These are phyloP conservation scores for Hydrotaea cyrtoneurina DNA, from an alignment of 2,888 invertebrate genomes.

Conservation along the genomic window DNA sequence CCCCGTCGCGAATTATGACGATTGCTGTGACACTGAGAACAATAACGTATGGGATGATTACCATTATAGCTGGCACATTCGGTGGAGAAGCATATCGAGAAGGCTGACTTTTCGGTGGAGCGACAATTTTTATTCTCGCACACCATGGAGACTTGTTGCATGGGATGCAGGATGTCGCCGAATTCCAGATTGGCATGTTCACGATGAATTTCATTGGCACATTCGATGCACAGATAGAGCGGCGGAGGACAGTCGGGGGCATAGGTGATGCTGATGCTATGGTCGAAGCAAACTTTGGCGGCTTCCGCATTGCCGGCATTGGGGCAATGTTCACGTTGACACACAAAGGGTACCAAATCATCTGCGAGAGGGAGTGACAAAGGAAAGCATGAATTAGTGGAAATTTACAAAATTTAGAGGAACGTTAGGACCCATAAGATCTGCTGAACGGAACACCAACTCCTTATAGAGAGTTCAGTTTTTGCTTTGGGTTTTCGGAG, in stretches of 20 bases:
- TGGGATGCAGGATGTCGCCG: conserved; percentile 93
- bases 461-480: no score
- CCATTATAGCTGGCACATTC: conserved; percentile 98
- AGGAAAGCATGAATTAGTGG: no score
- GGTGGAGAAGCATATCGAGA: conserved; percentile 97
- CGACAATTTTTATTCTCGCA: conserved; percentile 99
- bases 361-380: conserved; percentile 80
- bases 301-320: conserved; percentile 93
- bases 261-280: conserved; percentile 93
- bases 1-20: conserved; percentile 93
- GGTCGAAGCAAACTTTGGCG: conserved; percentile 96
- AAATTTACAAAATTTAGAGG: no score
- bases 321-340: conserved; percentile 95
- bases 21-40: conserved; percentile 93
- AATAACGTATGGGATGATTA: conserved; percentile 97
- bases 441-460: no score
- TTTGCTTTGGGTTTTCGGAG: no score
- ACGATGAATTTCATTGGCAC: conserved; percentile 94
- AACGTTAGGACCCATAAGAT: no score
- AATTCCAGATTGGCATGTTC: conserved; percentile 92
- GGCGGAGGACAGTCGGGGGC: conserved; percentile 95
- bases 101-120: conserved; percentile 93
- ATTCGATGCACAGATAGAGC: conserved; percentile 96
- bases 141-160: conserved; percentile 96
- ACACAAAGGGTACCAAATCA: conserved; percentile 90